phyloP scores from a whole-genome alignment of 2,797 vertebrate genomes.

The Myotis planiceps region DNA sequence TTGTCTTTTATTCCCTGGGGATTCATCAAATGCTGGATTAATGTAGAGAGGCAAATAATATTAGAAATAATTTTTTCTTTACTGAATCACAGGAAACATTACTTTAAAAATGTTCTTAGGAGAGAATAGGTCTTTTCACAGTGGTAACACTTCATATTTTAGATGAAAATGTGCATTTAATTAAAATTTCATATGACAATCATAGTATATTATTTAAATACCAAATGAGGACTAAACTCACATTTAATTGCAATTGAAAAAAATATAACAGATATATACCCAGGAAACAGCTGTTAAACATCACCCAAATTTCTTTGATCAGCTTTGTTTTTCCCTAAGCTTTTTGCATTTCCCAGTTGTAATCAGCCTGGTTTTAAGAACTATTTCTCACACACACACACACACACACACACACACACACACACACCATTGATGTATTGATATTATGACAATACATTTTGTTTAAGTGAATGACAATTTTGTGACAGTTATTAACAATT shows the following conservation, averaged over 20 bases:
- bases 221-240: slow-evolving; percentile 76
- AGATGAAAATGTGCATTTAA: slow-evolving; percentile 77
- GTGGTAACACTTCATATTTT: slow-evolving; percentile 71
- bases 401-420: not conserved
- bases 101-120: slow-evolving; percentile 49
- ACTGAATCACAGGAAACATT: slow-evolving; percentile 44
- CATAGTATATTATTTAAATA: slow-evolving; percentile 79
- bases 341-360: slow-evolving; percentile 72
- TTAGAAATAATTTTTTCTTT: slow-evolving; percentile 41
- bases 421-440: not conserved
- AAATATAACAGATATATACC: slow-evolving; percentile 68
- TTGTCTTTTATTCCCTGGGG: slow-evolving; percentile 69
- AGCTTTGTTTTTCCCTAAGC: slow-evolving; percentile 54
- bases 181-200: slow-evolving; percentile 78
- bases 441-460: slow-evolving; percentile 16
- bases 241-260: slow-evolving; percentile 73
- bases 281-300: slow-evolving; percentile 76
- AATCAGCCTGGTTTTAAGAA: slow-evolving; percentile 18
- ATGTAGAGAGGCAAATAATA: slow-evolving; percentile 62
- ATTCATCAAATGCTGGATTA: slow-evolving; percentile 68
- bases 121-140: slow-evolving; percentile 71
- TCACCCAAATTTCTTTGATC: slow-evolving; percentile 68
- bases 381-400: not conserved
- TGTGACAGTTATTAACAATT: not conserved
- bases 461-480: not conserved